Percentiles rank a stretch among this genome's conserved stretches.
phyloP scores from a whole-genome alignment of 2,113 vertebrate genomes.

The Aythya baeri region DNA sequence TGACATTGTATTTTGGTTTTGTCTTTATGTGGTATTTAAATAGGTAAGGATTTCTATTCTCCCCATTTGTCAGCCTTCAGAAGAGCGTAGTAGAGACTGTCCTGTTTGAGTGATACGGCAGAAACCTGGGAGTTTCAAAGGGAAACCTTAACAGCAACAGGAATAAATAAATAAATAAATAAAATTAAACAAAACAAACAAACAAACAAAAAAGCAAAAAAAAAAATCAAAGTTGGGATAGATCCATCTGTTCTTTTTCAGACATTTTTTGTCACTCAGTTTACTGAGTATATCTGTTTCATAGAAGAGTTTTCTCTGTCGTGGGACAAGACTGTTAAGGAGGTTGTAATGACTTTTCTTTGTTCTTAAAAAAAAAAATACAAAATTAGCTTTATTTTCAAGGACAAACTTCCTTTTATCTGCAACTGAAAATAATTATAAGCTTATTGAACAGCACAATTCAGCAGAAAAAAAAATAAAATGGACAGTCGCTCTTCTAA shows the following conservation, averaged over 20 bases:
- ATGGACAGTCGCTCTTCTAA: background rate
- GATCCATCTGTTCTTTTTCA: constrained; percentile 1
- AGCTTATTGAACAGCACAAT: background rate
- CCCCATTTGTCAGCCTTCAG: background rate
- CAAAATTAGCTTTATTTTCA: background rate
- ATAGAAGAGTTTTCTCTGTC: background rate
- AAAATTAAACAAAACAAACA: no score
- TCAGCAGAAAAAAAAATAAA: background rate
- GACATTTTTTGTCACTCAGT: background rate
- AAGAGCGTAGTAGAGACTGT: background rate
- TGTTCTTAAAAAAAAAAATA: background rate
- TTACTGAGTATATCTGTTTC: background rate
- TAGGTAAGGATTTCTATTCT: background rate
- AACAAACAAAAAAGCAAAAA: no score
- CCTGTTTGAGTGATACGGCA: background rate
- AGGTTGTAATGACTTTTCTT: background rate
- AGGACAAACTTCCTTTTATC: background rate
- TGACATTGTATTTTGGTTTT: background rate
- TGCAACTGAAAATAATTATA: background rate
- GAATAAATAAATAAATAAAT: background rate
- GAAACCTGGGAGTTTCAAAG: background rate
- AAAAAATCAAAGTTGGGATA: background rate
- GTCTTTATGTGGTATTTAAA: background rate
- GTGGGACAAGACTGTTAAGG: background rate
- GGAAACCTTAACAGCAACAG: background rate